Evolutionary conservation across 2,888 invertebrate genomes (phyloP), one percentile per base, ranked within the genome.

Genomic region (Dryadula phaetusa): DNA sequence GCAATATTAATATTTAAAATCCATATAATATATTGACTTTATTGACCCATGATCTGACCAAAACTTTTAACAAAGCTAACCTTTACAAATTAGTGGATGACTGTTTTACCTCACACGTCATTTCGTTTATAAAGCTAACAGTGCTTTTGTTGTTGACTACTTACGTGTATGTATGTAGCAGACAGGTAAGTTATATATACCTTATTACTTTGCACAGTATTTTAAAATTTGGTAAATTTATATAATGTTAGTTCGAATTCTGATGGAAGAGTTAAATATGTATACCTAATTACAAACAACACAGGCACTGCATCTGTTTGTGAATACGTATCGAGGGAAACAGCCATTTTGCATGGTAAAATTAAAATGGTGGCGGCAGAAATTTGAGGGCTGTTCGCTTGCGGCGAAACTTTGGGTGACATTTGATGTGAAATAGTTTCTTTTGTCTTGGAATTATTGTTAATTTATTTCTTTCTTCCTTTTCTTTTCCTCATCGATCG

Each of bases 351-450:
- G 76, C 72, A 75, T 62, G 65, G 69, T 74, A 73, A 80, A 77
- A 74, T 64, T 67, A 86, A 86, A 89, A 89, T 88, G 88, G 89
- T 86, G 90, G 91, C 86, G 92, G 93, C 93, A 92, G 92, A 89
- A 92, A 92, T 91, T 92, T 93, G 93, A 92, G 90, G 93, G 93
- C 92, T 93, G 93, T 93, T 93, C 90, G 88, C 84, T 83, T 83
- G 75, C 93, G 91, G 94, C 94, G 86, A 87, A 82, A 86, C 81
- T 83, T 85, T 79, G 81, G 85, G 82, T 85, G 82, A 86, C 82
- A 77, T 82, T 86, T 81, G 84, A 82, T 83, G 83, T 86, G 80
- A 72, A 74, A 75, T 82, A 83, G 84, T 82, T 82, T 82, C 77
- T 77, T 82, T 79, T 79, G 79, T 80, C 81, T 87, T 86, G 72